A percentile compares a stretch with the other conserved stretches of the same genome.
phyloP scores from a whole-genome alignment of 2,797 vertebrate species.

The Poecilia wingei region DNA sequence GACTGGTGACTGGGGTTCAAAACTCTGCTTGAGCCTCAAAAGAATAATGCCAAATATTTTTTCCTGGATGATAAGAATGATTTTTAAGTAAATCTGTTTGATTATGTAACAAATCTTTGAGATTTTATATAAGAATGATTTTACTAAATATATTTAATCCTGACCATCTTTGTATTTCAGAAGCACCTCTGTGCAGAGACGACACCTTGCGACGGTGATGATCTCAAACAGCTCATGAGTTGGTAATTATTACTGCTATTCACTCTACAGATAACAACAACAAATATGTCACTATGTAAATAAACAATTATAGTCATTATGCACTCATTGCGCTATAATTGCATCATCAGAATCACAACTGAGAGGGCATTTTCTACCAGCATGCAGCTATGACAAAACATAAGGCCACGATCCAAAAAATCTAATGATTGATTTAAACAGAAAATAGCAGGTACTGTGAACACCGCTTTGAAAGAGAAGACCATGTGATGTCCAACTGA shows the following conservation, averaged over 20 bases:
- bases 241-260: constrained; percentile 70
- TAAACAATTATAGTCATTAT: constrained; percentile 76
- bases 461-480: constrained; percentile 31
- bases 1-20: background rate
- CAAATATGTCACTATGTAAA: constrained; percentile 78
- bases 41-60: background rate
- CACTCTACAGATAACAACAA: constrained; percentile 64
- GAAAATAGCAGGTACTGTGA: constrained; percentile 15
- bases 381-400: constrained; percentile 17
- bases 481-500: constrained; percentile 31
- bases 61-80: background rate
- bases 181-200: constrained; percentile 57
- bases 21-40: background rate
- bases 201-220: constrained; percentile 64
- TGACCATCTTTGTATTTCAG: constrained; percentile 14
- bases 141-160: constrained; percentile 6
- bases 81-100: background rate
- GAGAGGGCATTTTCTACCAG: constrained; percentile 35
- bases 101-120: constrained; percentile 7
- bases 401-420: constrained; percentile 3
- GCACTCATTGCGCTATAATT: constrained; percentile 59
- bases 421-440: constrained; percentile 9
- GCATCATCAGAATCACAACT: constrained; percentile 66
- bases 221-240: constrained; percentile 70
- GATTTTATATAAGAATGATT: constrained; percentile 1